Percentiles rank a stretch among this genome's conserved stretches.
Evolutionary conservation across 2,797 vertebrate genomes (phyloP).

Genomic region (Sorex maritimensis): DNA sequence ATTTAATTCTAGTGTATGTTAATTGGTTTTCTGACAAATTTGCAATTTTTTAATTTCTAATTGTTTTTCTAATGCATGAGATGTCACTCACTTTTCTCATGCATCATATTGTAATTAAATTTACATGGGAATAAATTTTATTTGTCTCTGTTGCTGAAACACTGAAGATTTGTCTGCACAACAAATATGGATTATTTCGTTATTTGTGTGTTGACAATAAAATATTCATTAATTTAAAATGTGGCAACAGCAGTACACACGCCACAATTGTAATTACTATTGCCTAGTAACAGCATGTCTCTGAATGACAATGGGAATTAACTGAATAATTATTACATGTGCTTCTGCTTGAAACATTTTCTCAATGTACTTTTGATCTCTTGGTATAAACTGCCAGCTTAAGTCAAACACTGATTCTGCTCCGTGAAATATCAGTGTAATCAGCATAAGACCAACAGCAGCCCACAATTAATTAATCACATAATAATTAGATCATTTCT

Average conservation of each 20-base stretch:
- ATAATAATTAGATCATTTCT: conserved; percentile 83
- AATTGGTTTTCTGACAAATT: conserved; percentile 85
- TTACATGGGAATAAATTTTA: conserved; percentile 77
- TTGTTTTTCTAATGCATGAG: conserved; percentile 83
- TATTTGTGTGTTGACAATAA: conserved; percentile 78
- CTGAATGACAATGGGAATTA: conserved; percentile 85
- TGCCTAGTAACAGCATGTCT: conserved; percentile 75
- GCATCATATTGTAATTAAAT: conserved; percentile 81
- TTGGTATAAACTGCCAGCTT: conserved; percentile 65
- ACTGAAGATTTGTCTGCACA: conserved; percentile 61
- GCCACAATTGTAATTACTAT: conserved; percentile 79
- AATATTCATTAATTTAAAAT: conserved; percentile 84
- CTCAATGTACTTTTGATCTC: conserved; percentile 68
- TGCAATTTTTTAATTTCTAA: conserved; percentile 76
- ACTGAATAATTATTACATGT: conserved; percentile 83
- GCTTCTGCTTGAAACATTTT: conserved; percentile 63
- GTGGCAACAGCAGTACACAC: conserved; percentile 63
- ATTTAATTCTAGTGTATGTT: conserved; percentile 68
- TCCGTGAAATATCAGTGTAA: conserved; percentile 58
- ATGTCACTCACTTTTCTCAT: conserved; percentile 73
- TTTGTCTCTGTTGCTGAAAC: conserved; percentile 77
- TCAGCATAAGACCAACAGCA: conserved; percentile 72
- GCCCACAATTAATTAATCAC: conserved; percentile 86
- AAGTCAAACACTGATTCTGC: conserved; percentile 74
- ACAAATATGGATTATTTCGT: conserved; percentile 74